Evolutionary conservation across 2,888 invertebrate genomes (phyloP).

Genomic region (Congeria kusceri): DNA sequence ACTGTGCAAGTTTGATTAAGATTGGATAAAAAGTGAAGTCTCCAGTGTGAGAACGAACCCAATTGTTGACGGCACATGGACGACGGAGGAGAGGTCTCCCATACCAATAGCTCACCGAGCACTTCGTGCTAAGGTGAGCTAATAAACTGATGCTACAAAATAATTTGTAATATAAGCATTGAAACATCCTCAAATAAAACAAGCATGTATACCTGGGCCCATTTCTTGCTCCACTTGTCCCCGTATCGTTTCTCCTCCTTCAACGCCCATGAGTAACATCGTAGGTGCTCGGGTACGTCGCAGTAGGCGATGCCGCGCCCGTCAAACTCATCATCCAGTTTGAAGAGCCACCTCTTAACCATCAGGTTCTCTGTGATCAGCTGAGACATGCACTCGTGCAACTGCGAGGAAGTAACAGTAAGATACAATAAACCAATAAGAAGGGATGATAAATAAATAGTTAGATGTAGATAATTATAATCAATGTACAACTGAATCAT

Average conservation of each 20-base stretch:
- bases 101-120: too few species aligned
- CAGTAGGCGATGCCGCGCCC: constrained; percentile 84
- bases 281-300: constrained; percentile 81
- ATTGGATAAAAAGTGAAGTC: too few species aligned
- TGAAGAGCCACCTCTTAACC: constrained; percentile 84
- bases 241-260: constrained; percentile 84
- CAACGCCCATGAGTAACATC: constrained; percentile 83
- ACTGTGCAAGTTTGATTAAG: too few species aligned
- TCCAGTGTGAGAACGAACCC: too few species aligned
- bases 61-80: too few species aligned
- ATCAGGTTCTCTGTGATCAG: constrained; percentile 84
- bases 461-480: too few species aligned
- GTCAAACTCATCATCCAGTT: constrained; percentile 84
- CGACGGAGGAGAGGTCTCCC: too few species aligned
- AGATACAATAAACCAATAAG: too few species aligned
- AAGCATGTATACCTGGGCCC: constrained; percentile 83
- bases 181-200: not conserved
- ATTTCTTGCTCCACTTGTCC: constrained; percentile 85
- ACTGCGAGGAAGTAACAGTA: constrained; percentile 77
- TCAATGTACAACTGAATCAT: too few species aligned
- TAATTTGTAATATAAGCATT: not conserved
- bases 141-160: too few species aligned
- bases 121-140: too few species aligned
- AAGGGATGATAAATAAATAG: too few species aligned
- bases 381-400: constrained; percentile 84